Base-by-base conservation (phyloP, 2,797 vertebrate genomes). In the Spinus olivaceus region DNA sequence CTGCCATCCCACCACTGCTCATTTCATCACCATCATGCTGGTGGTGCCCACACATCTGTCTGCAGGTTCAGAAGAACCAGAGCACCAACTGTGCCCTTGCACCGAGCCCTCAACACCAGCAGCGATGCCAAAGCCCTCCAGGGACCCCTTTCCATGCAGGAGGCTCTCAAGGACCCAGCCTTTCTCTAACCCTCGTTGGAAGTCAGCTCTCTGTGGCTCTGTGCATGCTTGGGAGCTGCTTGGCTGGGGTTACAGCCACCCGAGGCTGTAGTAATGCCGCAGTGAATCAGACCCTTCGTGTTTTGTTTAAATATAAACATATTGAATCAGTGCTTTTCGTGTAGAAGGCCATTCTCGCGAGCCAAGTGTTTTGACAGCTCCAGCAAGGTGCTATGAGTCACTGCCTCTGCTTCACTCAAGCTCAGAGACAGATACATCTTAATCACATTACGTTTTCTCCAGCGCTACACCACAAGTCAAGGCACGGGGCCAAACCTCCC, bases 311-410 rank as follows among this genome's bases (percentile, higher is more conserved):
- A 93, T 93, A 96, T 86, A 96, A 96, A 95, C 95, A 96, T 69
- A 92, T 91, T 90, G 95, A 94, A 86, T 96, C 92, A 81, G 94
- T 91, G 95, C 80, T 92, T 95, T 94, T 79, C 92, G 87, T 91
- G 95, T 42, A 56, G 72, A 96, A 79, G 94, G 95, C 95, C 90
- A 91, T 90, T 96, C 94, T 86, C n/a, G 27, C 14, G 32, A 96
- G 96, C 95, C 96, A 94, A 95, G 91, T 92, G 95, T 94, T 96
- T 95, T 96, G 95, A 97, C 87, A 97, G 94, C 86, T 96, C 59
- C 95, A 53, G 92, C 95, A 91, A 97, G 96, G 94, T 92, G 95
- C 76, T 61, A 72, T 96, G 94, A 95, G 92, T 97, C 95, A 97
- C 94, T 71, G 88, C 95, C 93, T 77, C 84, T 78, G 93, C 93